Percentiles rank a stretch among this genome's conserved stretches.
Conservation (phyloP, 2,888 invertebrate species). For the Colostygia pectinataria region DNA sequence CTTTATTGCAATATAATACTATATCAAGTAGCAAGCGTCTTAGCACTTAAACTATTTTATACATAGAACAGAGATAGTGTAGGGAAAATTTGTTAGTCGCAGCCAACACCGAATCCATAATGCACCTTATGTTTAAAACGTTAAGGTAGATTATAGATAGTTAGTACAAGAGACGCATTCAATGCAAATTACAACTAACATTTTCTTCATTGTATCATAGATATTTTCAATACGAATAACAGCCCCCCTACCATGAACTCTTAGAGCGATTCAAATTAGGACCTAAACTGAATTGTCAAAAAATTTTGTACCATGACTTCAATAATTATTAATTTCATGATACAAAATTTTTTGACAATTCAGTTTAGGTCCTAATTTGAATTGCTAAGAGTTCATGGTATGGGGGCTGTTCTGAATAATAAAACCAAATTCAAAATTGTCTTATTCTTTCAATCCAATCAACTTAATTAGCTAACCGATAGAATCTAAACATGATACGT, state of each 20-base stretch:
- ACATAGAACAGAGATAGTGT: conserved; percentile 30
- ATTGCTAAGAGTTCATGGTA: too few species aligned
- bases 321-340: too few species aligned
- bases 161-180: conserved; percentile 29
- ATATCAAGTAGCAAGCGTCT: conserved; percentile 28
- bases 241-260: too few species aligned
- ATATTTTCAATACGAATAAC: not conserved
- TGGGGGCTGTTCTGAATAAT: not conserved
- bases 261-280: too few species aligned
- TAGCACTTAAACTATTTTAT: conserved; percentile 29
- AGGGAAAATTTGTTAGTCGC: conserved; percentile 39
- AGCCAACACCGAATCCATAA: conserved; percentile 44
- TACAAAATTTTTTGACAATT: too few species aligned
- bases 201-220: not conserved
- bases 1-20: conserved; percentile 22
- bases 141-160: conserved; percentile 30
- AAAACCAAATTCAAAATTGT: not conserved
- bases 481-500: too few species aligned
- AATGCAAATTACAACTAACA: conserved; percentile 20
- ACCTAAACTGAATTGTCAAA: too few species aligned
- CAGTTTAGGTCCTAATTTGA: too few species aligned
- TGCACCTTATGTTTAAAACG: conserved; percentile 24
- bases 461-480: too few species aligned
- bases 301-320: too few species aligned
- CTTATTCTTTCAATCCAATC: conserved; percentile 1